These are phyloP conservation scores for Benthosema pterotum DNA, from an alignment of 2,797 vertebrate genomes.

Conservation along the genomic window DNA sequence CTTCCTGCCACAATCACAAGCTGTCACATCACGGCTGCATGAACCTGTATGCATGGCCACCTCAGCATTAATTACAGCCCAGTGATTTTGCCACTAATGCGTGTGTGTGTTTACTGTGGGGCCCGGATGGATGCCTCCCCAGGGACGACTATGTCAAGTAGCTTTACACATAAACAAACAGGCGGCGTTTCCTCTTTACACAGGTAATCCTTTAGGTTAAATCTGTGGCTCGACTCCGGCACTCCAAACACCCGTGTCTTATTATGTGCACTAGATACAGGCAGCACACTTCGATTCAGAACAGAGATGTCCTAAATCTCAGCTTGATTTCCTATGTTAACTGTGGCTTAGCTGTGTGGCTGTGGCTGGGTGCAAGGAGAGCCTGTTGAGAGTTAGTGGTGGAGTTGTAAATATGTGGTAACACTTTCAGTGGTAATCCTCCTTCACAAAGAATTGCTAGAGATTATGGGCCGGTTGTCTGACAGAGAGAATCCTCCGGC, in stretches of 20 bases:
- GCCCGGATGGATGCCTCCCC: constrained; percentile 49
- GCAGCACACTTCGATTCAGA: constrained; percentile 59
- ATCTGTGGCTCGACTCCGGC: constrained; percentile 61
- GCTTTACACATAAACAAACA: constrained; percentile 75
- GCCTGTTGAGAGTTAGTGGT: constrained; percentile 83
- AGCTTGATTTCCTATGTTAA: constrained; percentile 81
- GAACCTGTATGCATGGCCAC: constrained; percentile 29
- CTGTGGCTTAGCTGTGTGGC: constrained; percentile 77
- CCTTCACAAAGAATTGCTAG: constrained; percentile 80
- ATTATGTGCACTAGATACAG: constrained; percentile 62
- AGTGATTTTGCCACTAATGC: constrained; percentile 67
- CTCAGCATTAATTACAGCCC: constrained; percentile 54
- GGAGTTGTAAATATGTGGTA: constrained; percentile 84
- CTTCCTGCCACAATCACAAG: constrained; percentile 4
- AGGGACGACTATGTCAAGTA: constrained; percentile 63
- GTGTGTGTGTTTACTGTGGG: constrained; percentile 63
- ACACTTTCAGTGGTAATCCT: constrained; percentile 84
- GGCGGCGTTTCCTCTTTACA: constrained; percentile 54
- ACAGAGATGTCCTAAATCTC: constrained; percentile 75
- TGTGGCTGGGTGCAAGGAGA: constrained; percentile 74
- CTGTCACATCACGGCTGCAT: constrained; percentile 40
- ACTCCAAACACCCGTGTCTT: constrained; percentile 48
- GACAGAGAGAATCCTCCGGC: constrained; percentile 82
- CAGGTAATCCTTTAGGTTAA: constrained; percentile 76
- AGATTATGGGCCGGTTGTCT: constrained; percentile 83